Conservation (phyloP, 1,140 invertebrate genomes). For the Magallana gigas region DNA sequence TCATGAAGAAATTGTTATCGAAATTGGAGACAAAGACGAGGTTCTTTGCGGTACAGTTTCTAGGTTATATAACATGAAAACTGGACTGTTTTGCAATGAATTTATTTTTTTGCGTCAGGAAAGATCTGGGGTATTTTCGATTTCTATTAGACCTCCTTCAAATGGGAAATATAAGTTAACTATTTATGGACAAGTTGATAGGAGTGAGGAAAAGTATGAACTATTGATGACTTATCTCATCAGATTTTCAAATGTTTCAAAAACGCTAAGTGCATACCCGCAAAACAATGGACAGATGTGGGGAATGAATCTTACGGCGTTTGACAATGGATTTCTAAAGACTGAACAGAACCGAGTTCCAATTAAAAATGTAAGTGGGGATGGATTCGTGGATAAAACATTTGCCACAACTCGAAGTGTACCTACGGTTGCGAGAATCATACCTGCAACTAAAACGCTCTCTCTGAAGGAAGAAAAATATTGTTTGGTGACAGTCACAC, state of each 20-base stretch:
- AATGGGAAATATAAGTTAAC: neutral
- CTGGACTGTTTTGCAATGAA: neutral
- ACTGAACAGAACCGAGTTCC: neutral
- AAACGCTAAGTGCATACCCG: neutral
- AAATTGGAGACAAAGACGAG: conserved; percentile 4
- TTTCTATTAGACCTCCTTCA: neutral
- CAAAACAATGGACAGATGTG: neutral
- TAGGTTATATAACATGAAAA: neutral
- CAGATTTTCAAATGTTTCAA: neutral
- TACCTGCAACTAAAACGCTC: neutral
- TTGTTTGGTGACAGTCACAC: neutral
- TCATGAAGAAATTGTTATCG: neutral
- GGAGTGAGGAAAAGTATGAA: neutral
- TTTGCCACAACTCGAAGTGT: neutral
- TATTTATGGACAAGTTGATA: conserved; percentile 8
- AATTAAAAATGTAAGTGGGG: neutral
- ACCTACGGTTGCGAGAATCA: neutral
- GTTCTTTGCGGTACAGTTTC: neutral
- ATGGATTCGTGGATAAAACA: neutral
- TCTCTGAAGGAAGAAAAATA: neutral
- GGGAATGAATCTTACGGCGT: neutral
- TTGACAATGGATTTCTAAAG: conserved; percentile 3
- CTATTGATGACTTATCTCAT: neutral
- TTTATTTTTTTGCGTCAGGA: neutral
- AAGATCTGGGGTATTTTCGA: neutral